Evolutionary conservation across 2,888 invertebrate species (phyloP).

Genomic region (Siphonodentalium dalli): DNA sequence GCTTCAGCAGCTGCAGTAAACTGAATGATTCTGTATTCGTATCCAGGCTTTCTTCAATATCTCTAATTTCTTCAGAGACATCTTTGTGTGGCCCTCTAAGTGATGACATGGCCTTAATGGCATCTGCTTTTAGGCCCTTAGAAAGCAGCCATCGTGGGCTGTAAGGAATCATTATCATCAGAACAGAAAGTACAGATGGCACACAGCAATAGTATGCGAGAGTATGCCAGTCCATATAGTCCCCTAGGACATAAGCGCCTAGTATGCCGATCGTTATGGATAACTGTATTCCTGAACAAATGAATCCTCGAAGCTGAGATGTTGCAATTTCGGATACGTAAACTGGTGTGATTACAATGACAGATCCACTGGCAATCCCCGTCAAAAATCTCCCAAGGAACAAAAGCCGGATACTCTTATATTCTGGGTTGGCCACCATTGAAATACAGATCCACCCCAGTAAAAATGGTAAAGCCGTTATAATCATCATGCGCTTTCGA

Average conservation of each 20-base stretch:
- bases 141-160: constrained; percentile 91
- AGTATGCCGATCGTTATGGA: constrained; percentile 85
- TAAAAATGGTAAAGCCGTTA: constrained; percentile 74
- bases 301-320: constrained; percentile 87
- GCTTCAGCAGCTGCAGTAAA: constrained; percentile 73
- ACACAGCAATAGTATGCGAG: constrained; percentile 80
- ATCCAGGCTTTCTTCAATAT: constrained; percentile 58
- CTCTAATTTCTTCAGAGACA: constrained; percentile 67
- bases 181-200: constrained; percentile 79
- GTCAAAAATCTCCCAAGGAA: constrained; percentile 82
- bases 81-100: constrained; percentile 81
- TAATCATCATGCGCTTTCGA: constrained; percentile 68
- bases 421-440: constrained; percentile 68
- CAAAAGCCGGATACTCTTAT: constrained; percentile 66
- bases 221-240: constrained; percentile 79
- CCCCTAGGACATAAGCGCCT: constrained; percentile 79
- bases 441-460: constrained; percentile 84
- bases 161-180: constrained; percentile 87
- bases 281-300: constrained; percentile 89
- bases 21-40: constrained; percentile 68
- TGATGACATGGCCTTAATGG: constrained; percentile 81
- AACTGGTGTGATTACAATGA: constrained; percentile 86
- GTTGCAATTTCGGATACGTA: constrained; percentile 93
- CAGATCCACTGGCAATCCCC: constrained; percentile 78
- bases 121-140: constrained; percentile 76